These are phyloP conservation scores for Cryptus viduatorius DNA, from an alignment of 2,888 invertebrate genomes.

Conservation along the genomic window DNA sequence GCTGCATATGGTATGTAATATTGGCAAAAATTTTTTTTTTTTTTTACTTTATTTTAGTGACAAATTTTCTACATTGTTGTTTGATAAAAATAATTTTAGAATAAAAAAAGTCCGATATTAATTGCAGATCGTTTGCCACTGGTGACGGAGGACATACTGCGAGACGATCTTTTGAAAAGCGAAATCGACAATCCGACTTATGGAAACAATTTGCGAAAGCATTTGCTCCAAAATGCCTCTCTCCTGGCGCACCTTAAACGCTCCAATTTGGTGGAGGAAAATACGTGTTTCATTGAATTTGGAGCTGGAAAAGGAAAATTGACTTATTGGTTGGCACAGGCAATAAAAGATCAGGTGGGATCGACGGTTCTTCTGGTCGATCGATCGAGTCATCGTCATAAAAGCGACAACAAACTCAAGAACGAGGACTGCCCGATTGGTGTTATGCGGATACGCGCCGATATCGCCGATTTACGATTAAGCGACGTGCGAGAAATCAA, in stretches of 20 bases:
- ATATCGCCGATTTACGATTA: slow-evolving; percentile 92
- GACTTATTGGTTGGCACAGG: slow-evolving; percentile 91
- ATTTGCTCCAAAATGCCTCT: slow-evolving; percentile 92
- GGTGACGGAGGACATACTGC: slow-evolving; percentile 83
- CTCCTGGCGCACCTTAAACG: slow-evolving; percentile 90
- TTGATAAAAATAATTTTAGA: not conserved
- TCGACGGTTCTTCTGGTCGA: slow-evolving; percentile 91
- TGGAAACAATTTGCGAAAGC: slow-evolving; percentile 89
- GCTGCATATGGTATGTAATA: slow-evolving; percentile 76
- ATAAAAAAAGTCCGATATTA: not conserved
- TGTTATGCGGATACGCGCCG: slow-evolving; percentile 90
- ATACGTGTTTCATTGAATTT: slow-evolving; percentile 93
- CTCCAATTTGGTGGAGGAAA: slow-evolving; percentile 87
- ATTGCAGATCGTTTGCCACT: slow-evolving; percentile 77
- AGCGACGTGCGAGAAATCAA: slow-evolving; percentile 86
- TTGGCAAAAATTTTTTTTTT: not conserved
- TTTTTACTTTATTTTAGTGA: too few relatives aligned
- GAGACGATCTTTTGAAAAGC: slow-evolving; percentile 85
- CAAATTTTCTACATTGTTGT: not conserved
- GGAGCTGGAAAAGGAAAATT: slow-evolving; percentile 97
- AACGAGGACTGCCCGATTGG: slow-evolving; percentile 83
- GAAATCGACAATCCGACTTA: slow-evolving; percentile 87
- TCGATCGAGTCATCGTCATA: slow-evolving; percentile 92
- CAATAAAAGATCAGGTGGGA: slow-evolving; percentile 85
- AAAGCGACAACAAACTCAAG: slow-evolving; percentile 89